Evolutionary conservation across 1,140 invertebrate genomes (phyloP), one percentile per base, ranked within the genome.

Genomic region (Scaptodrosophila lebanonensis): DNA sequence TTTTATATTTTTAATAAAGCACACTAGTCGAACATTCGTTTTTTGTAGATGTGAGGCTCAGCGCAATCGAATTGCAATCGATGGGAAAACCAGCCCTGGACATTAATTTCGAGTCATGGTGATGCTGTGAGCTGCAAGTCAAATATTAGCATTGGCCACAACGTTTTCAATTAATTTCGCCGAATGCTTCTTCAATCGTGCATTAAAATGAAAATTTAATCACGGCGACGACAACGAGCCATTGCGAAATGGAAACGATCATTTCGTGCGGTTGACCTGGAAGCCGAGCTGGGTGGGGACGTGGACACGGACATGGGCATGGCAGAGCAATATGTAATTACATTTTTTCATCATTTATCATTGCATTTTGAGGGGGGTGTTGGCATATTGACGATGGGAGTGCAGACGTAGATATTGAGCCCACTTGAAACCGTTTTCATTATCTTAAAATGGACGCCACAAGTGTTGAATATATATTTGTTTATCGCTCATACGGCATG

Each of bases 121-220:
- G 43, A 48, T 43, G 62, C 27, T 35, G 32, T 47, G 11, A 36
- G 38, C 25, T 22, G 69, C 35, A 79, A 73, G 52, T 60, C 75
- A 79, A 79, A 79, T 79, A 79, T 79, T 79, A 79, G 75, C 73
- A 51, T 59, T 66, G 40, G 64, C 67, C 53, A 73, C 49, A 66
- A 44, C 53, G 75, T 77, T 82, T 79, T 79, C 73, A 79, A 79
- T 82, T 82, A 79, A 79, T 69, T 82, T 73, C 75, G 30, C 40
- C 60, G 68, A 82, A 73, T 69, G 75, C 75, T 69, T 53, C 75
- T 66, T 82, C 73, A 82, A 73, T 82, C 75, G 73, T 79, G 73
- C 75, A 79, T 73, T 73, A 68, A 79, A 79, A 79, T 82, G 68
- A 79, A 79, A 79, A 79, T 77, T 77, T 82, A 79, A 79, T 77